These are phyloP conservation scores for Drosophila paracracens DNA, from an alignment of 2,888 invertebrate genomes.

Conservation along the genomic window DNA sequence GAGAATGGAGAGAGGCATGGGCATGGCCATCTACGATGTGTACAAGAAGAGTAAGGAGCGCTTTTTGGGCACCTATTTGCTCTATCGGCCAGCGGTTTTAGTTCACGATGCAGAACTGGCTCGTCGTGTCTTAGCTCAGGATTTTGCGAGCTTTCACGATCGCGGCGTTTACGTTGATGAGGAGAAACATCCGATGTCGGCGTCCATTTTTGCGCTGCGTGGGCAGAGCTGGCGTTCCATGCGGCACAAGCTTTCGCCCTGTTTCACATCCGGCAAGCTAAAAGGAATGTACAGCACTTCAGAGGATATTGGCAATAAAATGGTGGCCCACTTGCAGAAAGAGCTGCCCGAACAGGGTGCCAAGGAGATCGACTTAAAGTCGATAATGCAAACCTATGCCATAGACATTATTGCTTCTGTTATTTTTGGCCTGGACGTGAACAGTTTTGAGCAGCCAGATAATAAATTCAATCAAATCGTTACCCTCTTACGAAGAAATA, in stretches of 20 bases:
- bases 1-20: constrained; percentile 87
- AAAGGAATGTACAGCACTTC: constrained; percentile 88
- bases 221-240: constrained; percentile 88
- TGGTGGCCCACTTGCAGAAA: constrained; percentile 85
- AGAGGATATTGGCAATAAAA: constrained; percentile 86
- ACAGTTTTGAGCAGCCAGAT: constrained; percentile 81
- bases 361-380: constrained; percentile 85
- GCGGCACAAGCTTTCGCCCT: constrained; percentile 88
- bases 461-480: constrained; percentile 80
- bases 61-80: constrained; percentile 87
- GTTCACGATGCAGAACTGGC: constrained; percentile 88
- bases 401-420: constrained; percentile 85
- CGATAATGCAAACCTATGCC: constrained; percentile 80
- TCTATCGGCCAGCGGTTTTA: constrained; percentile 87
- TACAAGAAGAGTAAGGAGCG: constrained; percentile 85
- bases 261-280: constrained; percentile 89
- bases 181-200: constrained; percentile 87
- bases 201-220: constrained; percentile 83
- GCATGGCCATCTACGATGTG: constrained; percentile 87
- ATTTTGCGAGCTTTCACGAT: constrained; percentile 88
- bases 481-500: constrained; percentile 27
- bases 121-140: constrained; percentile 87
- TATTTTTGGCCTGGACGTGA: constrained; percentile 85
- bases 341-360: constrained; percentile 77
- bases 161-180: constrained; percentile 88